A percentile compares a stretch with the other conserved stretches of the same genome.
Evolutionary conservation across 2,797 vertebrate genomes (phyloP).

Genomic region (Anguilla obscura): DNA sequence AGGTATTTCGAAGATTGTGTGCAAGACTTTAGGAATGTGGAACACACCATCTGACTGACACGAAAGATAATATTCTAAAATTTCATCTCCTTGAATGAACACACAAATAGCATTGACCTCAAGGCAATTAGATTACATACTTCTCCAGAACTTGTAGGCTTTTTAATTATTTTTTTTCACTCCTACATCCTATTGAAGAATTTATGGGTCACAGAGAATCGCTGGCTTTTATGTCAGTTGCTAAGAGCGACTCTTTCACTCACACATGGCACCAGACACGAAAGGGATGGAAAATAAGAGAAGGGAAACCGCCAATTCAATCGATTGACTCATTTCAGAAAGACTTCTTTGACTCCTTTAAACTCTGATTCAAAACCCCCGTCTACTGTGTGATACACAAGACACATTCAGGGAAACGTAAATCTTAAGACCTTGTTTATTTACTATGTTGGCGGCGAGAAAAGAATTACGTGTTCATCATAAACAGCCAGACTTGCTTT

Average conservation of each 20-base stretch:
- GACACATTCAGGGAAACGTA: neutral
- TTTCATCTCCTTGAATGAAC: slow-evolving; percentile 25
- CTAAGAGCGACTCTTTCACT: neutral
- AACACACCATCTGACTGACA: slow-evolving; percentile 38
- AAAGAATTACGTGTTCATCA: neutral
- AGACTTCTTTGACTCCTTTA: neutral
- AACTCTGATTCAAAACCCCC: neutral
- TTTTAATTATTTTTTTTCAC: slow-evolving; percentile 4
- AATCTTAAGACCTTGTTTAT: neutral
- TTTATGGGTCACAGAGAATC: slow-evolving; percentile 11
- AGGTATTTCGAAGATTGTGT: neutral
- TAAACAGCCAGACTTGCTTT: neutral
- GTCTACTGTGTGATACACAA: neutral
- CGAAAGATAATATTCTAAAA: slow-evolving; percentile 18
- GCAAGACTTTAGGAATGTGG: slow-evolving; percentile 46
- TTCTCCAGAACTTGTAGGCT: neutral
- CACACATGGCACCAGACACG: neutral
- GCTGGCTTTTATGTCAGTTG: neutral
- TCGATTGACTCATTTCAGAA: neutral
- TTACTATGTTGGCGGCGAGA: neutral
- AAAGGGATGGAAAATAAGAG: neutral
- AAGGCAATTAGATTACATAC: neutral
- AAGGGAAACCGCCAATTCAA: neutral
- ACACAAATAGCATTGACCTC: neutral
- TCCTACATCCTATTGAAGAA: slow-evolving; percentile 9